phyloP scores from a whole-genome alignment of 2,888 invertebrate genomes.

The Aleiodes alternator region DNA sequence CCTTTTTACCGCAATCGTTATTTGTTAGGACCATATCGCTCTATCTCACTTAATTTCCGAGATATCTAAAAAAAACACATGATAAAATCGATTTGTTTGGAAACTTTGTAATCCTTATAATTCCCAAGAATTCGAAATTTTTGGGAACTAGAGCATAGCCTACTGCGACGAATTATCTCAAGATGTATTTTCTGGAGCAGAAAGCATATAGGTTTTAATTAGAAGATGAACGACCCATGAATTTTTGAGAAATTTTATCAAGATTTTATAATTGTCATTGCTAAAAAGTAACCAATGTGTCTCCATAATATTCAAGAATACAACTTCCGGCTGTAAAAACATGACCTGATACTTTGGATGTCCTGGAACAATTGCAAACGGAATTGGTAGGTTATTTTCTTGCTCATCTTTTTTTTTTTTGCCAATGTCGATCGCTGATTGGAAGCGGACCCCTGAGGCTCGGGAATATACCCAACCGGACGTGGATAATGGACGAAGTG shows the following conservation, averaged over 20 bases:
- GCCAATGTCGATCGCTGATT: conserved; percentile 32
- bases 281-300: neutral
- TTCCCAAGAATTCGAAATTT: no score
- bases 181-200: neutral
- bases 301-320: conserved; percentile 40
- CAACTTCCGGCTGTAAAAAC: conserved; percentile 56
- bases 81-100: no score
- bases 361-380: conserved; percentile 20
- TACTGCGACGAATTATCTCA: conserved; percentile 68
- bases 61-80: no score
- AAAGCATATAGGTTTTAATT: neutral
- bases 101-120: no score
- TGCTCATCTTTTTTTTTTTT: conserved; percentile 1
- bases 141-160: conserved; percentile 70
- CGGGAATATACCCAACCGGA: conserved; percentile 67
- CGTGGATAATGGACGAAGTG: conserved; percentile 67
- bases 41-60: no score
- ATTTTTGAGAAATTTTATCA: neutral
- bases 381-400: conserved; percentile 26
- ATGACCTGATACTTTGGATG: conserved; percentile 42
- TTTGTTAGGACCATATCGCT: no score
- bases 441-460: conserved; percentile 44
- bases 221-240: neutral
- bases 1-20: no score
- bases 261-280: neutral